These are phyloP conservation scores for Mobula birostris DNA, from an alignment of 2,113 vertebrate genomes.

Conservation along the genomic window DNA sequence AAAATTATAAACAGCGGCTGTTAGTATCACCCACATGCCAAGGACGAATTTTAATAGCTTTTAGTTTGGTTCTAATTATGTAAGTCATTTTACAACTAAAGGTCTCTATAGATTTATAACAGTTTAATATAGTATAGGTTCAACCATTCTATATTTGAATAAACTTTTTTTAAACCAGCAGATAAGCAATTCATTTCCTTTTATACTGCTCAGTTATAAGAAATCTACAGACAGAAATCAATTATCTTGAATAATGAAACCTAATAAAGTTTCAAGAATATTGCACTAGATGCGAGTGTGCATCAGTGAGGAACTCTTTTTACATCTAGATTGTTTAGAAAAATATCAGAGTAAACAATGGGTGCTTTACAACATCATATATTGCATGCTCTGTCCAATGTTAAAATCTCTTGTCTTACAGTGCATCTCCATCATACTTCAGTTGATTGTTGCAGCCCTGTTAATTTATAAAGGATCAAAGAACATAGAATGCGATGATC, in stretches of 20 bases:
- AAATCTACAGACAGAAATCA: neutral
- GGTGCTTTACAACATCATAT: neutral
- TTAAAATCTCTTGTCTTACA: conserved; percentile 38
- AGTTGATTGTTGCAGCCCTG: conserved; percentile 40
- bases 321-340: neutral
- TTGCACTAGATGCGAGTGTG: neutral
- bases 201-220: neutral
- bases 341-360: neutral
- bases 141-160: neutral
- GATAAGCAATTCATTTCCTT: neutral
- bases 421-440: conserved; percentile 33
- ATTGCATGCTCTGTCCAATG: neutral
- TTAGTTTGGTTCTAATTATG: neutral
- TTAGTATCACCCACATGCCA: too few relatives aligned
- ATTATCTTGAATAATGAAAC: neutral
- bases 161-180: neutral
- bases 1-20: neutral
- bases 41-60: neutral
- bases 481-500: conserved; percentile 39
- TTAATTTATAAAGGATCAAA: conserved; percentile 42
- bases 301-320: neutral
- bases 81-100: neutral
- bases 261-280: neutral
- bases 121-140: neutral
- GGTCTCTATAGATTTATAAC: too few relatives aligned